Evolutionary conservation across 2,113 vertebrate species (phyloP).

Genomic region (Chaetorhynchus papuensis): DNA sequence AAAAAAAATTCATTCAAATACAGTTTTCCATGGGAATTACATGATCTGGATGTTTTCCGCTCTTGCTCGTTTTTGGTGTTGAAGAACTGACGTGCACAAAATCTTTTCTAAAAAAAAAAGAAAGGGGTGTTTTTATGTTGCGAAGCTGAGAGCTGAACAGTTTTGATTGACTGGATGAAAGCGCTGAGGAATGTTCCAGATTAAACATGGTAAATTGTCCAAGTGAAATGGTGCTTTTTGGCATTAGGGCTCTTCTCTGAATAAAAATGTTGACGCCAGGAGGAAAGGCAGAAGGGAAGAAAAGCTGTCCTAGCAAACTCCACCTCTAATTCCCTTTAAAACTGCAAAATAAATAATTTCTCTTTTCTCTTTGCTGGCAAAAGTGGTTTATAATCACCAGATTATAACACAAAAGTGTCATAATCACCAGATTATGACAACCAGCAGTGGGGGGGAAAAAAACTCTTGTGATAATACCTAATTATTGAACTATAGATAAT

Average conservation of each 20-base stretch:
- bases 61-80: background rate
- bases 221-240: background rate
- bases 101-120: background rate
- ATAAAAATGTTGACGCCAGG: background rate
- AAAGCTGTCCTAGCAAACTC: background rate
- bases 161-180: background rate
- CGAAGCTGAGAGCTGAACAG: background rate
- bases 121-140: background rate
- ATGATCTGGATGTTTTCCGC: background rate
- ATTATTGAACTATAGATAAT: background rate
- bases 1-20: background rate
- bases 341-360: background rate
- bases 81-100: background rate
- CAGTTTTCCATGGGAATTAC: background rate
- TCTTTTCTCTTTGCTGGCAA: background rate
- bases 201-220: background rate
- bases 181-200: background rate
- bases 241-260: background rate
- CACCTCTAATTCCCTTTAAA: background rate
- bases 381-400: background rate
- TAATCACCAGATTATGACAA: background rate
- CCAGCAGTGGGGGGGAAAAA: fast-evolving
- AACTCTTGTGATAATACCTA: background rate
- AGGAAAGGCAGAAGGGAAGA: background rate
- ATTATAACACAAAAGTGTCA: too few relatives aligned